Base-by-base conservation (phyloP, 2,113 vertebrate genomes). In the Dasypus novemcinctus region DNA sequence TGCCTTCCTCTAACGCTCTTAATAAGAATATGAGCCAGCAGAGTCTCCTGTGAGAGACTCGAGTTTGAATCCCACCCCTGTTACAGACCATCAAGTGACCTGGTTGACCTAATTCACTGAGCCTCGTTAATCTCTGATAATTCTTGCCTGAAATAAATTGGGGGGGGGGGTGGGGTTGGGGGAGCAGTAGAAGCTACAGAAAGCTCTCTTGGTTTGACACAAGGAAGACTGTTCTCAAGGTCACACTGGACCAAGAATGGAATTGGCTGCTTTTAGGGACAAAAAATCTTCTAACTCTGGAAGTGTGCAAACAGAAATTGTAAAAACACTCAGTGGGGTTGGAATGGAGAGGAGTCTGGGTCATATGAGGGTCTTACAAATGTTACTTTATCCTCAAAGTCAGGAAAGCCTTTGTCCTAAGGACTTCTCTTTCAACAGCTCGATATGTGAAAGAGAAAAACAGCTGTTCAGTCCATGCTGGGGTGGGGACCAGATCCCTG, bases 401-500 rank as follows among this genome's bases (percentile, higher is more conserved):
- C 25, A 49, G 61, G n/a, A 52, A 75, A 71, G 21, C 2, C 15
- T 43, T 71, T 59, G 36, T 54, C 13, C 23, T 82, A 72, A 87
- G 52, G 76, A 87, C 38, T 83, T 74, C 23, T 27, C 38, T 82
- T 66, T 25, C 27, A 59, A 41, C 23, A 69, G 54, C 4, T 3
- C 38, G 36, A 89, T 43, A 64, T 1, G 20, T 15, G 54, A 87
- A 87, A 75, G n/a, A 71, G 5, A 52, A 85, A 66, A 75, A 5
- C n/a, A 46, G 29, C 15, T 76, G 0, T 25, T 74, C 41, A 49
- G 31, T 38, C 27, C 18, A 23, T 6, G 18, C 21, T 11, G 61
- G 36, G 1, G 31, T 68, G 17, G 3, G 7, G 25, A 41, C 2
- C 0, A 29, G 54, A 78, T 64, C 12, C 29, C 25, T 11, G 10